Base-by-base conservation (phyloP, 1,140 invertebrate genomes). In the Zaprionus africanus region DNA sequence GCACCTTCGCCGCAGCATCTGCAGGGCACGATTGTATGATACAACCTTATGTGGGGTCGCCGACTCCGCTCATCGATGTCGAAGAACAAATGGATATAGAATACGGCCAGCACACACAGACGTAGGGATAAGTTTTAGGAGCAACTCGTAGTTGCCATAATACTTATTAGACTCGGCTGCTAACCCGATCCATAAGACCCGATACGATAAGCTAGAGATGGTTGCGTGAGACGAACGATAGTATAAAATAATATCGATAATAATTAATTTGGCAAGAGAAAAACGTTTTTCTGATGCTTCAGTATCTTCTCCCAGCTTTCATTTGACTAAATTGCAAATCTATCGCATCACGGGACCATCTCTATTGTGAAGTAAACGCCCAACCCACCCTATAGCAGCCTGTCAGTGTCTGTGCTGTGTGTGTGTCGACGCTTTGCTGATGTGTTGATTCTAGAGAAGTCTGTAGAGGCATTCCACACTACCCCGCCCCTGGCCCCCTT, bases 1-100 rank as follows among this genome's bases (percentile, higher is more conserved):
- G 90, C 93, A 5, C 94, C 95, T 26, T 96, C 96, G 83, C 95
- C 96, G 1, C 96, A 96, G 82, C 96, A 97, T 82, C 93, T 97
- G 67, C 96, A 97, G 93, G 97, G 97, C 75, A 97, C 97, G 88
- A 97, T 97, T 92, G 97, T 97, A 97, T 97, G 96, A 97, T 97
- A 97, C 94, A 95, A 97, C 94, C 96, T 97, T 51, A 97, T 97
- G 96, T 97, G 96, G 96, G 96, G 96, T 95, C 96, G 96, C 93
- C 95, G 96, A 81, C 91, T 93, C 90, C 92, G 92, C 86, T 93
- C 92, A 49, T 90, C 91, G 70, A 90, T 93, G 79, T 82, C 91
- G 64, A 93, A 93, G 72, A 92, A 92, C 70, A 92, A 92, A 67
- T 92, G 92, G 92, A 92, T 92, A 88, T 92, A 92, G 84, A 88